Evolutionary conservation across 2,113 vertebrate genomes (phyloP).

Genomic region (Dermatemys mawii): DNA sequence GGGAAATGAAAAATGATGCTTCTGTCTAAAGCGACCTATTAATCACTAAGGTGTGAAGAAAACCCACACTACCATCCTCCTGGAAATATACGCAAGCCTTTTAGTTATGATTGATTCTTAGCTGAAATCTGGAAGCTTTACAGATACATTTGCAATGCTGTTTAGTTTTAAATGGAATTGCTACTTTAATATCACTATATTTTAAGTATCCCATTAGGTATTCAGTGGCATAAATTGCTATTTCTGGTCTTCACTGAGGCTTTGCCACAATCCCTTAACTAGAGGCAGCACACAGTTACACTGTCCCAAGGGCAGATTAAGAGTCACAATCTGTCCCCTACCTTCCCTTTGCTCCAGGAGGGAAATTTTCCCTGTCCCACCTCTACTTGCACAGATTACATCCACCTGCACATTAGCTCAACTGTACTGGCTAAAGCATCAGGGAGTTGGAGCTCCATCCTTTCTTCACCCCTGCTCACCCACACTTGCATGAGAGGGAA

Average conservation of each 20-base stretch:
- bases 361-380: background rate
- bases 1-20: constrained; percentile 61
- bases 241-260: background rate
- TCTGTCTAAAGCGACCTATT: constrained; percentile 39
- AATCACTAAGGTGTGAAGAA: constrained; percentile 39
- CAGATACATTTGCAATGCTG: background rate
- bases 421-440: background rate
- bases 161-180: constrained; percentile 21
- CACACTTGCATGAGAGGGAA: background rate
- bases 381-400: background rate
- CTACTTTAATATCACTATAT: background rate
- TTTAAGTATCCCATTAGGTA: background rate
- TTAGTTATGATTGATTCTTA: constrained; percentile 22
- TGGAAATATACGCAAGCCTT: background rate
- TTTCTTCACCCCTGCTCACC: accelerated
- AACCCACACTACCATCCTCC: background rate
- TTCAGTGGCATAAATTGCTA: background rate
- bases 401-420: background rate
- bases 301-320: accelerated
- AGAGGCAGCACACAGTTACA: background rate
- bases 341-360: background rate
- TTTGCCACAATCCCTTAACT: background rate
- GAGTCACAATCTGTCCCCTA: background rate
- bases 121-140: background rate
- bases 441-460: background rate